Percentiles rank a stretch among this genome's conserved stretches.
phyloP scores from a whole-genome alignment of 2,113 vertebrate species.

The Hystrix cristata region DNA sequence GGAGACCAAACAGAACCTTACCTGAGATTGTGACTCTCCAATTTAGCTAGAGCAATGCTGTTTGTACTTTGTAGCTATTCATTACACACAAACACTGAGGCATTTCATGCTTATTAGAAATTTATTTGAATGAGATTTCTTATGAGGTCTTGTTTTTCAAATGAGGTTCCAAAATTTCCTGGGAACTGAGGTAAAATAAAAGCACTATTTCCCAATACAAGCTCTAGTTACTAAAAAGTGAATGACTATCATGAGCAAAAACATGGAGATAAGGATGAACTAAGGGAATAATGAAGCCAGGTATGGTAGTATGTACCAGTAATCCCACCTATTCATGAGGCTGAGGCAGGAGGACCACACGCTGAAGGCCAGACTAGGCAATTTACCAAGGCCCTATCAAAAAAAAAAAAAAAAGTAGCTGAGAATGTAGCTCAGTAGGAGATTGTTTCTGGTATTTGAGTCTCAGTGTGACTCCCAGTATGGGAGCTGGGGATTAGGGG shows the following conservation, averaged over 20 bases:
- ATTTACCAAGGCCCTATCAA: neutral
- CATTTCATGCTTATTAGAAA: neutral
- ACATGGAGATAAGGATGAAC: neutral
- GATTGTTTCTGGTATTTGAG: neutral
- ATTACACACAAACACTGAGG: neutral
- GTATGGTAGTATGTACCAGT: neutral
- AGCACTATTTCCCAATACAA: neutral
- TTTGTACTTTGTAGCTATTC: conserved; percentile 5
- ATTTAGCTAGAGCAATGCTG: conserved; percentile 15
- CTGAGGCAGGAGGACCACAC: neutral
- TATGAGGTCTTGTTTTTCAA: conserved; percentile 19
- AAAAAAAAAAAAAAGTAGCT: too few relatives aligned
- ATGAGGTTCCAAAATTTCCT: neutral
- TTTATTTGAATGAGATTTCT: conserved; percentile 38
- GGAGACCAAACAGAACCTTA: neutral
- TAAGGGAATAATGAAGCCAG: neutral
- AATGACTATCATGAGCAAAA: neutral
- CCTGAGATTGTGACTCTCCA: neutral
- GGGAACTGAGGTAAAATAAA: conserved; percentile 24
- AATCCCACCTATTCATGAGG: neutral
- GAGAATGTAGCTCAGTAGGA: neutral
- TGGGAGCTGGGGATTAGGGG: neutral
- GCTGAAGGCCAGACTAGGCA: neutral
- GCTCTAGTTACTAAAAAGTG: neutral
- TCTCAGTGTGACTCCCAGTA: neutral